Evolutionary conservation across 2,888 invertebrate species (phyloP), one percentile per base, ranked within the genome.

Genomic region (Oxycera nigricornis): DNA sequence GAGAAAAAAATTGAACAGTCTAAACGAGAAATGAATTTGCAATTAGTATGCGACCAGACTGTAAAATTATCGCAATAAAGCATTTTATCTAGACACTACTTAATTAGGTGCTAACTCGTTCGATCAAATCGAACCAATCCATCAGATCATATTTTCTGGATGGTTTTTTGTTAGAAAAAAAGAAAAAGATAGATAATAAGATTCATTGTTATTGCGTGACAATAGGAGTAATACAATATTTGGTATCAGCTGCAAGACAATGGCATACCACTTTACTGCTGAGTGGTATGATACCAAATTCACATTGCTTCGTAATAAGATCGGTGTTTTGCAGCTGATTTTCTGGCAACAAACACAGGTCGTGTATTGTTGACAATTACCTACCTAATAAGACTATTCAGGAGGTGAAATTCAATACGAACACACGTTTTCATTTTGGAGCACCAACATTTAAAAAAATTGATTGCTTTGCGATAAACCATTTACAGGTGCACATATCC

Each of bases 21-120:
- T 3, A 11, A 14, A 46, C 46, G 46, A 14, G 14, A 46, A 46
- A 46, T 6, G 46, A 46, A 46, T 46, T 46, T 46, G n/a, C 17
- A 46, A 46, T 46, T 46, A 46, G 46, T 24, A 55, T 2, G 24
- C 24, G 52, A 55, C 24, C 2, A 20, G 52, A 55, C 52, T 55
- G 22, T 24, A 20, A 24, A 9, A 55, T 55, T 55, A 6, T 55
- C 55, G 55, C 30, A 59, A 30, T 30, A 26, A 59, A 59, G n/a
- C n/a, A n/a, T n/a, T n/a, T 59, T 59, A 59, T 59, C 59, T 28
- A 30, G 28, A 14, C 20, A 59, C 59, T 28, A 59, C 59, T 28
- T 59, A 59, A 59, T 59, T 59, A 59, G 59, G 2, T 26, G n/a
- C 9, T 28, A 28, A 59, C 28, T 59, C 30, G 30, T 28, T 59